Base-by-base conservation (phyloP, 2,888 invertebrate genomes). In the Chrysotoxum bicinctum region DNA sequence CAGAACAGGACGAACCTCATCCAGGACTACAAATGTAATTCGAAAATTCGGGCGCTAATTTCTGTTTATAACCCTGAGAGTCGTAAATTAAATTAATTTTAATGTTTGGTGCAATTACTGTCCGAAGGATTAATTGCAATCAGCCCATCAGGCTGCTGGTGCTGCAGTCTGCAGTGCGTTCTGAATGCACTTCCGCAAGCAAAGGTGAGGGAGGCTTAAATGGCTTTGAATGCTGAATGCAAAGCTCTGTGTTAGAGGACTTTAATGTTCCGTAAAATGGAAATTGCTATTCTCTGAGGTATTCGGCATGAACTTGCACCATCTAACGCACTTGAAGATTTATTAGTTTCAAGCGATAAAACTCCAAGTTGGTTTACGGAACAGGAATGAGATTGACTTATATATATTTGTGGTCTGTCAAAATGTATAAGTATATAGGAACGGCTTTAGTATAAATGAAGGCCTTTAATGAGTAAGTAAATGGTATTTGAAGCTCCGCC, bases 21-120 rank as follows among this genome's bases (percentile, higher is more conserved):
- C 19, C 10, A 45, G n/a, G 6, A 14, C 30, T 26, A 40, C 19
- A 40, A 66, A 48, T 70, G 64, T 48, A 69, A 75, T 81, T 76
- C 30, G 45, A 73, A 23, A 64, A 62, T 81, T 58, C 19, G 72
- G 58, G 80, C 76, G 81, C 81, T 81, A 81, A 81, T 85, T 74
- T 77, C 64, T 64, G 76, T 85, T 81, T 81, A 85, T 81, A 69
- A 77, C 68, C 76, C 62, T 45, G 30, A 73, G 40, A 58, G 81
- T 77, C 85, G 81, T 85, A 85, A 85, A 85, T 85, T 85, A 80
- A 85, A 85, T 85, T 85, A 81, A 85, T 85, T 85, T 85, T 85
- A 85, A 85, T 81, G 85, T 69, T 77, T 81, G 73, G 73, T 81
- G 77, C 72, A 85, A 85, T 85, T 85, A 85, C 81, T 85, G 85